Percentiles rank a stretch among this genome's conserved stretches.
phyloP scores from a whole-genome alignment of 2,797 vertebrate species.

The Tragopan temminckii region DNA sequence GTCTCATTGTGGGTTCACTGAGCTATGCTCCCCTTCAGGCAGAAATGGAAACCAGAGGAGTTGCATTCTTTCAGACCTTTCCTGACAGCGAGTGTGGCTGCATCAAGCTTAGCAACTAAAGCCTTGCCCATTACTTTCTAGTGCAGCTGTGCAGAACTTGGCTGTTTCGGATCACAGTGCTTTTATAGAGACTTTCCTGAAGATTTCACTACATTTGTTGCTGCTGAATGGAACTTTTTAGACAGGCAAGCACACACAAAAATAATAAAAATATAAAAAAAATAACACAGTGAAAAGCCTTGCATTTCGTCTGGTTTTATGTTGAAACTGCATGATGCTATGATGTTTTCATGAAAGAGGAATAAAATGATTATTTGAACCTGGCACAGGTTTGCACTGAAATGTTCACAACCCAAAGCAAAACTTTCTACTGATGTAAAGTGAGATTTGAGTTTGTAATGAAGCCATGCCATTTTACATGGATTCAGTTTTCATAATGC shows the following conservation, averaged over 20 bases:
- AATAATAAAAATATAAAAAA: not conserved
- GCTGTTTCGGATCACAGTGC: constrained; percentile 39
- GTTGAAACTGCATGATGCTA: not conserved
- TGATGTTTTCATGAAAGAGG: constrained; percentile 3
- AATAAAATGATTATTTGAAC: constrained; percentile 38
- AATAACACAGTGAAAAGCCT: not conserved
- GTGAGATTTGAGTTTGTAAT: constrained; percentile 59
- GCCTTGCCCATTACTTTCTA: constrained; percentile 50
- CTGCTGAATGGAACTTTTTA: constrained; percentile 30
- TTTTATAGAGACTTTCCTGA: not conserved
- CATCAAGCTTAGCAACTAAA: constrained; percentile 53
- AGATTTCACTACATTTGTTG: constrained; percentile 23
- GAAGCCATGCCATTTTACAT: constrained; percentile 56
- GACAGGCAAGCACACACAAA: not conserved
- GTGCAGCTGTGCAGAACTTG: constrained; percentile 58
- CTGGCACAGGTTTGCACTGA: constrained; percentile 20
- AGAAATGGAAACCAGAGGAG: constrained; percentile 74
- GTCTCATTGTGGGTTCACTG: constrained; percentile 59
- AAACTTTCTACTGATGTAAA: constrained; percentile 52
- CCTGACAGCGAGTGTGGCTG: constrained; percentile 43
- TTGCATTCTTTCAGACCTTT: constrained; percentile 67
- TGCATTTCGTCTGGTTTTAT: not conserved
- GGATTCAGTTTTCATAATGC: constrained; percentile 67
- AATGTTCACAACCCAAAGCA: constrained; percentile 16
- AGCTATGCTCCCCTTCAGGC: constrained; percentile 67